phyloP scores from a whole-genome alignment of 2,797 vertebrate species.

The Lagodon rhomboides region DNA sequence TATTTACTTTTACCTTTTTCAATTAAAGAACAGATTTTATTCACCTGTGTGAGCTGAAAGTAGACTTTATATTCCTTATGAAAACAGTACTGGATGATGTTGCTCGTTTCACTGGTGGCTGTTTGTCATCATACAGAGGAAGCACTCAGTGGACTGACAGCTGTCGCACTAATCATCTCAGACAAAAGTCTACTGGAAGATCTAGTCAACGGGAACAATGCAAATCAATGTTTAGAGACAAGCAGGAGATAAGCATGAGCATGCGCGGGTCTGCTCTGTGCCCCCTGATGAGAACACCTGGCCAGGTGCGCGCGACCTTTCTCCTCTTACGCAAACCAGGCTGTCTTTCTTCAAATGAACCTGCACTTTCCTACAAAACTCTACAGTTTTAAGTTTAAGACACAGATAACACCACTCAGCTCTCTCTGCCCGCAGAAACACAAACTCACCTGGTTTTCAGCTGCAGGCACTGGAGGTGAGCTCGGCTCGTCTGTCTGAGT shows the following conservation, averaged over 20 bases:
- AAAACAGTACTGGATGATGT: background rate
- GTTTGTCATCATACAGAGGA: background rate
- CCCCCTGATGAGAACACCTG: constrained; percentile 49
- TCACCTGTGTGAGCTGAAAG: background rate
- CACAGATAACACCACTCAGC: background rate
- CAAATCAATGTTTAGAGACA: background rate
- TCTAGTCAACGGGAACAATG: background rate
- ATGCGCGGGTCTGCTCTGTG: constrained; percentile 23
- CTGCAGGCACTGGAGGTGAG: constrained; percentile 69
- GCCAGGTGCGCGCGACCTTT: constrained; percentile 6
- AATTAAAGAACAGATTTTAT: no score
- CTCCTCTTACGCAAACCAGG: background rate
- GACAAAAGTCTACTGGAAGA: background rate
- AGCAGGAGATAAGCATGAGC: background rate
- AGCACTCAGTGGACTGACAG: background rate
- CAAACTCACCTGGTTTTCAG: constrained; percentile 71
- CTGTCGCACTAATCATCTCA: background rate
- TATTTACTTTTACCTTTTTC: no score
- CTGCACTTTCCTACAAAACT: background rate
- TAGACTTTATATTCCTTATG: background rate
- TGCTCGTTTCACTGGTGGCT: background rate
- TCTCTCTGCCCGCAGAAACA: background rate
- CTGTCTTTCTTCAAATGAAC: background rate
- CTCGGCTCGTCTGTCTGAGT: constrained; percentile 28
- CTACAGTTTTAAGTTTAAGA: background rate